Base-by-base conservation (phyloP, 37 sponge, comb jelly and placozoan genomes). In the Beroe forskalii region DNA sequence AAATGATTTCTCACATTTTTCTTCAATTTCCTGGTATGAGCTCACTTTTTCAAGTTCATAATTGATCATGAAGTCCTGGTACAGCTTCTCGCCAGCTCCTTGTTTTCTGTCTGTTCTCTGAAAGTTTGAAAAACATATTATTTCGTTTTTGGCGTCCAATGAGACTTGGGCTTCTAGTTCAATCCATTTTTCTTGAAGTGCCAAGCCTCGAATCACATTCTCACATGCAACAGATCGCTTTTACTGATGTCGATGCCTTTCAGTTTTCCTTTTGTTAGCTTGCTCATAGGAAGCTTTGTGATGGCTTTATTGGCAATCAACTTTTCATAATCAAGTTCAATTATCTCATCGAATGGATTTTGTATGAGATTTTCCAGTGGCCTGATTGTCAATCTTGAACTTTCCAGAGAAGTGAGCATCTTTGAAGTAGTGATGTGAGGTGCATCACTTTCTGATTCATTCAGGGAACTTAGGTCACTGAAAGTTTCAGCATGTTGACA, bases 101-200 rank as follows among this genome's bases (percentile, higher is more conserved):
- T 8, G 4, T 22, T 41, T 44, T 44, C 86, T 41, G 40, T 80
- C 86, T 28, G 40, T 80, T 43, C 86, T 80, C 28, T 80, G 86
- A 41, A 43, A 44, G 55, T 80, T 80, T 27, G 86, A 80, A 25
- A 80, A 41, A 12, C 3, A 42, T 3, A 42, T 80, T 43, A 42
- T 41, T 25, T 25, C n/a, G 48, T 41, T 22, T 23, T 80, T 80
- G 0, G 1, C 42, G n/a, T 41, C 44, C 0, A 44, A 12, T 4
- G 22, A 14, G 27, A 27, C 22, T 22, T 35, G 20, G 3, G 40
- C 2, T 3, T 25, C 12, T 12, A 80, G 28, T 23, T 80, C 86
- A 23, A 12, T 23, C 86, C 86, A 44, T 80, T 80, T 80, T 44
- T 80, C 86, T 12, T 22, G 19, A 17, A 80, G 30, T 0, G 86